Conservation (phyloP, 2,797 vertebrate species). For the Acanthiza pusilla region DNA sequence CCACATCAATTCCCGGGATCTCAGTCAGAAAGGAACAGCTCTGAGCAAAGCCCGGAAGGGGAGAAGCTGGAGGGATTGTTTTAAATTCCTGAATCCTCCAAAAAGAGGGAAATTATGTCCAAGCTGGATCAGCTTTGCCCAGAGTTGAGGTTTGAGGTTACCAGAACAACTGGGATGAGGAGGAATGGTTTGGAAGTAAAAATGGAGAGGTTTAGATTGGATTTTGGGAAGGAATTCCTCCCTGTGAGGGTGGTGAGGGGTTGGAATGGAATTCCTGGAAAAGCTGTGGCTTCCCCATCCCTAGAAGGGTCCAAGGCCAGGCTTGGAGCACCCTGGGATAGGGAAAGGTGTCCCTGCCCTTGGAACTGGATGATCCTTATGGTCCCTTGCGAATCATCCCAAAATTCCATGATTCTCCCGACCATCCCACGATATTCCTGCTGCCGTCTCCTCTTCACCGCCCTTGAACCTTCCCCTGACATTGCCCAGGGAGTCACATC, state of each 20-base stretch:
- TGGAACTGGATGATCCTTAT: background rate
- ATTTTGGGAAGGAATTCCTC: background rate
- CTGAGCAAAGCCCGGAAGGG: background rate
- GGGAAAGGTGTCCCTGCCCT: fast-evolving
- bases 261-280: background rate
- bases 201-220: fast-evolving
- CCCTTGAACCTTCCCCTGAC: background rate
- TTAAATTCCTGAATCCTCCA: background rate
- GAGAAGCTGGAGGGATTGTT: background rate
- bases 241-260: fast-evolving
- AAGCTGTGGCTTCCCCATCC: background rate
- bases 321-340: background rate
- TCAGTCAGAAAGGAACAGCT: background rate
- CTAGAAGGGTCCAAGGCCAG: background rate
- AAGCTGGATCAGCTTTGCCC: background rate
- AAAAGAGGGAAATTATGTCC: background rate
- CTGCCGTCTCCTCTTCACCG: background rate
- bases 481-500: background rate
- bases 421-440: background rate
- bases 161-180: background rate
- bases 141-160: background rate
- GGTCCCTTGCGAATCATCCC: background rate
- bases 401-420: fast-evolving
- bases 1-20: background rate
- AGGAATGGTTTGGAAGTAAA: background rate